Percentiles rank a stretch among this genome's conserved stretches.
Conservation (phyloP, 1,140 invertebrate genomes). For the Drosophila grimshawi region DNA sequence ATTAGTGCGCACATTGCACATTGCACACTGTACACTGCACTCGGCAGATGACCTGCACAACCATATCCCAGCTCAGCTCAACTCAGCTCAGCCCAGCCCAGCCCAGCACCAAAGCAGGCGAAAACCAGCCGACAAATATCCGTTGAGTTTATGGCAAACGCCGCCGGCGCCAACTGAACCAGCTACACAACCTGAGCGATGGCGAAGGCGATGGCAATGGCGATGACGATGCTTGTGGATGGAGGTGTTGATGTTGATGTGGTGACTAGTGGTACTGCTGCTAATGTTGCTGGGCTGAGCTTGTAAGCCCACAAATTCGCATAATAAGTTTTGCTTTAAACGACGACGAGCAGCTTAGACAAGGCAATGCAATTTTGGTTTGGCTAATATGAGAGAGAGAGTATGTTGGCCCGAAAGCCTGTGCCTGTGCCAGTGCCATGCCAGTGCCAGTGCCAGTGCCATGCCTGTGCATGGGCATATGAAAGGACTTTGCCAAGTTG, state of each 20-base stretch:
- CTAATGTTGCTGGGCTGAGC: constrained; percentile 16
- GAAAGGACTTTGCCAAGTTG: background rate
- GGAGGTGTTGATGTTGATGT: background rate
- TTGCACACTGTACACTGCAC: background rate
- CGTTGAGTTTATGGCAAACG: constrained; percentile 55
- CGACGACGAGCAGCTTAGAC: constrained; percentile 26
- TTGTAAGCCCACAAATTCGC: constrained; percentile 56
- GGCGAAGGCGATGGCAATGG: background rate
- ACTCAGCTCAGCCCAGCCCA: background rate
- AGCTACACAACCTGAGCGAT: too few relatives aligned
- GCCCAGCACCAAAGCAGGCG: background rate
- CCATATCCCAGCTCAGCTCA: background rate
- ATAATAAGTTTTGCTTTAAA: constrained; percentile 69
- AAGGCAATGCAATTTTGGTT: constrained; percentile 53
- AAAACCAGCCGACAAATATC: constrained; percentile 47
- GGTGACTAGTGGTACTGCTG: background rate
- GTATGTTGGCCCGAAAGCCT: constrained; percentile 2
- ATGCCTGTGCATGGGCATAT: too few relatives aligned
- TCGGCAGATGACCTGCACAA: background rate
- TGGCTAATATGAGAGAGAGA: constrained; percentile 16
- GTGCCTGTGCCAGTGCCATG: background rate
- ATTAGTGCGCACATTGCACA: constrained; percentile 71
- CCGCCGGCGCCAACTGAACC: constrained; percentile 22
- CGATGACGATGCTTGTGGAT: background rate
- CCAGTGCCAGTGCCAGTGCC: background rate